phyloP scores from a whole-genome alignment of 2,888 invertebrate species.

The Nowickia ferox region DNA sequence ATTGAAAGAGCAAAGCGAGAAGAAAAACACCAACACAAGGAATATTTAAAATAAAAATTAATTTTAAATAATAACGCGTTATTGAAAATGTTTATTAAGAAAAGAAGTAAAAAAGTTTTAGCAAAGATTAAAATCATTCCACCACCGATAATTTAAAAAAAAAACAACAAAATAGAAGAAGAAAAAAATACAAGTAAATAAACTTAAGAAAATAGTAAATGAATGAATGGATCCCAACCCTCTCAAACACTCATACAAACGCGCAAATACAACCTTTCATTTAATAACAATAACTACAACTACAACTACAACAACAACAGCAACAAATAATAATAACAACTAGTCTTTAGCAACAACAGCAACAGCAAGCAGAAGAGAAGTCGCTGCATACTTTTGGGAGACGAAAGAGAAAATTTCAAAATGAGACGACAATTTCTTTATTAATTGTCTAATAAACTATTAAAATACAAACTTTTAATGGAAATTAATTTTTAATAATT shows the following conservation, averaged over 20 bases:
- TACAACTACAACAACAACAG: constrained; percentile 52
- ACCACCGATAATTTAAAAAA: constrained; percentile 73
- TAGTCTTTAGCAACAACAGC: constrained; percentile 58
- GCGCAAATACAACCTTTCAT: constrained; percentile 8
- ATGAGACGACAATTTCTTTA: not conserved
- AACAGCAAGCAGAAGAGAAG: constrained; percentile 30
- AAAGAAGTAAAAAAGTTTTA: constrained; percentile 25
- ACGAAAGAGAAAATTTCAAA: constrained; percentile 23
- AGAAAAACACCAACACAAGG: not conserved
- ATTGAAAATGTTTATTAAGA: not conserved
- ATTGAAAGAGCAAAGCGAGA: not conserved
- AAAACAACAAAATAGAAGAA: constrained; percentile 34
- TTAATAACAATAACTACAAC: constrained; percentile 27
- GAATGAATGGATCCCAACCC: constrained; percentile 17
- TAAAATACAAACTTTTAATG: constrained; percentile 11
- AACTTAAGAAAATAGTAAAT: constrained; percentile 22
- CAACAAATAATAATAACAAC: constrained; percentile 57
- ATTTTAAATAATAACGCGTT: constrained; percentile 2
- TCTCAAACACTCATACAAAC: constrained; percentile 17
- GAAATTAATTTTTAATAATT: constrained; percentile 6
- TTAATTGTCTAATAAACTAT: not conserved
- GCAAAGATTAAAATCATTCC: constrained; percentile 73
- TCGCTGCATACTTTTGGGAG: constrained; percentile 43
- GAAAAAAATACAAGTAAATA: constrained; percentile 19
- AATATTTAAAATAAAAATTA: constrained; percentile 15